phyloP scores from a whole-genome alignment of 2,113 vertebrate genomes.

The Saguinus imperator region DNA sequence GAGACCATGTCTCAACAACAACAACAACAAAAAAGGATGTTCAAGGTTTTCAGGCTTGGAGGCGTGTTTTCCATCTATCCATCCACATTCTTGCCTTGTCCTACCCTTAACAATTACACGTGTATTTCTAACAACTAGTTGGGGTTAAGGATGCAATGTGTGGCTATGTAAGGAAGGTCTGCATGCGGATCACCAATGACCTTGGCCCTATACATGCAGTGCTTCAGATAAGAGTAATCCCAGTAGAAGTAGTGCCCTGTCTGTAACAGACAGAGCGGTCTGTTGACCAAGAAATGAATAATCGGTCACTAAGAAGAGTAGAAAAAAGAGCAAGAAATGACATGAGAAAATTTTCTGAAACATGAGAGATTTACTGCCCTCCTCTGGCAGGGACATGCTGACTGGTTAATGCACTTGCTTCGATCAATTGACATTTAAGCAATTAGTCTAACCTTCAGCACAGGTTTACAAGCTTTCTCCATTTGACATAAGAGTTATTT shows the following conservation, averaged over 20 bases:
- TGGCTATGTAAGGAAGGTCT: background rate
- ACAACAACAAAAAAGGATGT: background rate
- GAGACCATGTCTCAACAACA: background rate
- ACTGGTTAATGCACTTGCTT: background rate
- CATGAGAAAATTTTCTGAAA: background rate
- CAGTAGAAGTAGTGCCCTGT: background rate
- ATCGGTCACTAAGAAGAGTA: background rate
- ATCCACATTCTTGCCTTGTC: background rate
- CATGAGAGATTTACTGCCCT: background rate
- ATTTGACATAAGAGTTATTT: slow-evolving; percentile 33
- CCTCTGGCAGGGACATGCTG: background rate
- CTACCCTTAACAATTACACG: background rate
- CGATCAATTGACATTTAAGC: background rate
- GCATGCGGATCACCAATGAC: background rate
- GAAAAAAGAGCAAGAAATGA: background rate
- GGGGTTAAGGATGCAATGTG: background rate
- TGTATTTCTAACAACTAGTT: background rate
- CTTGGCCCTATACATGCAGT: no score
- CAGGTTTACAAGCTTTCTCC: background rate
- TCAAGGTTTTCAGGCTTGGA: background rate
- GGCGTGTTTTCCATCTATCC: background rate
- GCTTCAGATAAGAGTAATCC: background rate
- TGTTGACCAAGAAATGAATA: background rate
- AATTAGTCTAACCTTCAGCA: background rate
- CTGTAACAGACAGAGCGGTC: background rate